Conservation (phyloP, 35 echinoderm and acorn worm species). For the Stichopus chloronotus region DNA sequence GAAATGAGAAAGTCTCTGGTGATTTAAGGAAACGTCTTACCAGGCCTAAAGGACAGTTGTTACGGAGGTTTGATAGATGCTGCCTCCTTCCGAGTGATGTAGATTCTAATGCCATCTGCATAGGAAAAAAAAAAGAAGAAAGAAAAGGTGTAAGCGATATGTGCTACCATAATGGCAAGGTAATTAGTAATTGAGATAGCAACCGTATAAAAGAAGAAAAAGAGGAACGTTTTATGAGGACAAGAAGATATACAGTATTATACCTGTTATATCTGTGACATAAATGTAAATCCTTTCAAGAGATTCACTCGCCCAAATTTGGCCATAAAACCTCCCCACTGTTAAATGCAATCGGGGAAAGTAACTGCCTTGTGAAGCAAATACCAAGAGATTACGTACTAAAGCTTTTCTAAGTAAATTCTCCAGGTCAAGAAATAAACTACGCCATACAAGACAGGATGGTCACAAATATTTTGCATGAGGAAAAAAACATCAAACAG, state of each 20-base stretch:
- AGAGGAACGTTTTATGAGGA: slow-evolving; percentile 7
- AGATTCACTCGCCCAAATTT: neutral
- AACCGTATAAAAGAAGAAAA: neutral
- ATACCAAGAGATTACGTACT: too few relatives aligned
- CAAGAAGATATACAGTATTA: slow-evolving; percentile 3
- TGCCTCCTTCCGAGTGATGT: slow-evolving; percentile 73
- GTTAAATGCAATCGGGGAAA: neutral
- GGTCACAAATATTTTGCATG: too few relatives aligned
- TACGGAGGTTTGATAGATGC: slow-evolving; percentile 66
- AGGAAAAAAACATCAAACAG: too few relatives aligned
- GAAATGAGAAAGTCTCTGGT: neutral
- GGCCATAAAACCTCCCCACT: neutral
- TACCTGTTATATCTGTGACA: neutral
- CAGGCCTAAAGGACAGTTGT: slow-evolving; percentile 80
- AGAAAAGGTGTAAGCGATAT: neutral
- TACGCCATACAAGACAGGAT: too few relatives aligned
- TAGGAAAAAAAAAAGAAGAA: slow-evolving; percentile 51
- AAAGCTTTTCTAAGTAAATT: too few relatives aligned
- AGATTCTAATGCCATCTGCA: slow-evolving; percentile 89
- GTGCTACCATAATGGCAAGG: slow-evolving; percentile 26
- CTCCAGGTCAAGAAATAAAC: too few relatives aligned
- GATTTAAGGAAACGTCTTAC: slow-evolving; percentile 66
- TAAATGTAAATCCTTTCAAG: neutral
- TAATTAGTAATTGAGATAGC: slow-evolving; percentile 33
- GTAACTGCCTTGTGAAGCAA: too few relatives aligned